phyloP scores from a whole-genome alignment of 2,113 vertebrate species.

The Ursus arctos region DNA sequence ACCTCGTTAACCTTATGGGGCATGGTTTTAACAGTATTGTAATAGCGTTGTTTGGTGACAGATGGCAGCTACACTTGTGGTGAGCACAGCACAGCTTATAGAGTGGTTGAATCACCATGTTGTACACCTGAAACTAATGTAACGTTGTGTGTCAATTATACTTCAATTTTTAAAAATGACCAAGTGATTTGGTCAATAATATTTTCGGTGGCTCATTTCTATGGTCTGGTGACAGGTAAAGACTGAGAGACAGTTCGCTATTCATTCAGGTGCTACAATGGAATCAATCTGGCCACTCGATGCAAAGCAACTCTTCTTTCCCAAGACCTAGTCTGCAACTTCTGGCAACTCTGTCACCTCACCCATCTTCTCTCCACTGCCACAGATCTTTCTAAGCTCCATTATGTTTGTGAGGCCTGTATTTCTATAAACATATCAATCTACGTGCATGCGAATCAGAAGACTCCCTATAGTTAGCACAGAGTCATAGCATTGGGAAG shows the following conservation, averaged over 20 bases:
- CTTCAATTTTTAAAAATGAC: neutral
- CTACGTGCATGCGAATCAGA: neutral
- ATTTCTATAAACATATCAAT: slow-evolving; percentile 13
- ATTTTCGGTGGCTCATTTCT: slow-evolving; percentile 43
- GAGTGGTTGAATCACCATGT: neutral
- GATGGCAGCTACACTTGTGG: neutral
- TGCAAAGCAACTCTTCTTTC: slow-evolving; percentile 35
- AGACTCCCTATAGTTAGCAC: slow-evolving; percentile 42
- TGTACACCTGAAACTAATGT: neutral
- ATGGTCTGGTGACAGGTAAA: neutral
- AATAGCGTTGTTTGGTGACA: neutral
- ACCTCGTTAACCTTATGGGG: neutral
- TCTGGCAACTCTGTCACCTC: neutral
- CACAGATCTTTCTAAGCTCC: neutral
- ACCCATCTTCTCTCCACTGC: neutral
- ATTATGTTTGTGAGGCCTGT: neutral
- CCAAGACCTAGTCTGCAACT: neutral
- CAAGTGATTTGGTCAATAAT: neutral
- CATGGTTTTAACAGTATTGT: neutral
- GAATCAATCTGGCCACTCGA: neutral
- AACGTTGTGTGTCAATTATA: neutral
- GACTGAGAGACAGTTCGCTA: neutral
- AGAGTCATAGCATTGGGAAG: slow-evolving; percentile 18
- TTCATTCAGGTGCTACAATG: neutral
- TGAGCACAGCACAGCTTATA: neutral